phyloP scores from a whole-genome alignment of 2,888 invertebrate species.

The Pollenia angustigena region DNA sequence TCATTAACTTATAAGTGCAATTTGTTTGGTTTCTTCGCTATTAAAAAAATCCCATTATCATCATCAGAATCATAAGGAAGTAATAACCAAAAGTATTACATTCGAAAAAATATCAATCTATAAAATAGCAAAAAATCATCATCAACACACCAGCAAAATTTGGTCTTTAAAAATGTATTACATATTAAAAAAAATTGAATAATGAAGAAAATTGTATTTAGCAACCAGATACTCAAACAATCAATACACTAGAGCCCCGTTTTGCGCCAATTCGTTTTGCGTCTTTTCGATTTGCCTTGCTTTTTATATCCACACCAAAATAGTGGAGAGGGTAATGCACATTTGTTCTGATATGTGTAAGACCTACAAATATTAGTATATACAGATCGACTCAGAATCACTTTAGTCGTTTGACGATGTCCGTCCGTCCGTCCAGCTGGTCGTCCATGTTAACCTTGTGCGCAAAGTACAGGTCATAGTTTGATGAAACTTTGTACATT shows the following conservation, averaged over 20 bases:
- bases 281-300: too few relatives aligned
- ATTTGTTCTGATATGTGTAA: too few relatives aligned
- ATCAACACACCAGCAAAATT: conserved; percentile 8
- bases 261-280: too few relatives aligned
- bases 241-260: background rate
- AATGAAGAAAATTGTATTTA: conserved; percentile 24
- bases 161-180: conserved; percentile 4
- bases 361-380: too few relatives aligned
- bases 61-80: background rate
- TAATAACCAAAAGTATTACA: background rate
- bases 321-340: too few relatives aligned
- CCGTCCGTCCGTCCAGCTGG: too few relatives aligned
- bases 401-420: too few relatives aligned
- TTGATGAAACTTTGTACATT: too few relatives aligned
- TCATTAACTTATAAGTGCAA: conserved; percentile 47
- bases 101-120: background rate
- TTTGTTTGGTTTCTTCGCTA: background rate
- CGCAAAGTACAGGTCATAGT: too few relatives aligned
- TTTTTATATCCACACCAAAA: too few relatives aligned
- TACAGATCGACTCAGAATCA: too few relatives aligned
- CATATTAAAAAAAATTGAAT: background rate
- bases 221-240: background rate
- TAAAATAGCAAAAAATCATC: background rate
- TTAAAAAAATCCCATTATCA: background rate
- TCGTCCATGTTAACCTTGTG: too few relatives aligned